phyloP scores from a whole-genome alignment of 1,140 invertebrate genomes.

The Ctenoplectra terminalis region DNA sequence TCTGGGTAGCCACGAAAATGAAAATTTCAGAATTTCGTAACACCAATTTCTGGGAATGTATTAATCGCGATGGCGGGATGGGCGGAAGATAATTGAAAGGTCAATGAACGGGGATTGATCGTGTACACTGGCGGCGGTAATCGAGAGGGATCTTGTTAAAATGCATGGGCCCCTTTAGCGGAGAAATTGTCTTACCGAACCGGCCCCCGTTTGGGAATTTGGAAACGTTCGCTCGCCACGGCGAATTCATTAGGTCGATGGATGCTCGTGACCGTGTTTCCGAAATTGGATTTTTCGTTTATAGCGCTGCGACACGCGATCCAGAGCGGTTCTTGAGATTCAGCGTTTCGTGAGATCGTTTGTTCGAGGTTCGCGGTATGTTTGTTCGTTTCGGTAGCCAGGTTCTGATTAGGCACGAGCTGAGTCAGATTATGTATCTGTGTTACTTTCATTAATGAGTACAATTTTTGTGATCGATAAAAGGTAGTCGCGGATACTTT shows the following conservation, averaged over 20 bases:
- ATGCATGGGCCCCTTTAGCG: conserved; percentile 9
- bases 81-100: conserved; percentile 22
- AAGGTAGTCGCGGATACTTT: too few species aligned
- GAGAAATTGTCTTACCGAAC: conserved; percentile 12
- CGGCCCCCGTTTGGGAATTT: conserved; percentile 8
- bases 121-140: not conserved
- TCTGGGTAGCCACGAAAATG: not conserved
- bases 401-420: not conserved
- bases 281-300: conserved; percentile 7
- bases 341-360: not conserved
- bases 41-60: not conserved
- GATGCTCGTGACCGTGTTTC: not conserved
- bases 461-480: too few species aligned
- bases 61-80: not conserved
- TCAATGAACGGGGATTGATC: conserved; percentile 32
- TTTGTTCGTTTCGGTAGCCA: not conserved
- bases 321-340: not conserved
- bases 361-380: not conserved
- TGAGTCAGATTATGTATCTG: not conserved
- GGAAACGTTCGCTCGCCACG: not conserved
- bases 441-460: not conserved
- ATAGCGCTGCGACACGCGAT: not conserved
- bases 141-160: conserved; percentile 18
- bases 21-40: conserved; percentile 13
- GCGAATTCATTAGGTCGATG: not conserved